Base-by-base conservation (phyloP, 2,797 vertebrate genomes). In the Graptemys geographica region DNA sequence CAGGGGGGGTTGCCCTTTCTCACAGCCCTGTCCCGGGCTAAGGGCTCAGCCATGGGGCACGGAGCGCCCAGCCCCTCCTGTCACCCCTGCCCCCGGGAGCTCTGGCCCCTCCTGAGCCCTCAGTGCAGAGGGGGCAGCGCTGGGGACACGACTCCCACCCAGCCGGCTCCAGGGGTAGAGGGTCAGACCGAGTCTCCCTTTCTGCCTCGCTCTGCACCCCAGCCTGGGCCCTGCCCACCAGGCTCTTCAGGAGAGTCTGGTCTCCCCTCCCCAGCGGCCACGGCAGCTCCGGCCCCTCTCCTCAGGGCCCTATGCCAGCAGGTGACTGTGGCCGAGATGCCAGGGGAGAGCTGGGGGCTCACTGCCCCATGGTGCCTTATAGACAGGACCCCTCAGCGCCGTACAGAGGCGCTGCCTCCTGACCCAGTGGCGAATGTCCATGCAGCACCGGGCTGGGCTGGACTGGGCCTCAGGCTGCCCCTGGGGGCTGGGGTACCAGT, bases 21-120 rank as follows among this genome's bases (percentile, higher is more conserved):
- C 7, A 31, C 0, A 0, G 16, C 33, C 28, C 28, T 69, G 23
- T 11, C 16, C 44, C 0, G 1, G 44, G 11, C 56, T 13, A 52
- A 0, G 0, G 0, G 57, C 41, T 1, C 41, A 62, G 59, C 47
- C 10, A 31, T 69, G 12, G 0, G 4, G 37, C 52, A 21, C 3
- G 0, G 11, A 0, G 8, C 12, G 12, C 28, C 49, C 1, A 0
- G 56, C 15, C 31, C 27, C 37, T 0, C 2, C 18, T 0, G 0
- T 0, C 0, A 72, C 12, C 3, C 27, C 69, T 23, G 37, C 18
- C 8, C 69, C 8, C 3, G 6, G 31, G 57, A 59, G 15, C 16
- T 4, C 33, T 37, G 62, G 16, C 3, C 11, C 11, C 27, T 57
- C 27, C 27, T 28, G 27, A 57, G 62, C 33, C 5, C 33, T 5